Base-by-base conservation (phyloP, 1,140 invertebrate species). In the Oncopeltus fasciatus region DNA sequence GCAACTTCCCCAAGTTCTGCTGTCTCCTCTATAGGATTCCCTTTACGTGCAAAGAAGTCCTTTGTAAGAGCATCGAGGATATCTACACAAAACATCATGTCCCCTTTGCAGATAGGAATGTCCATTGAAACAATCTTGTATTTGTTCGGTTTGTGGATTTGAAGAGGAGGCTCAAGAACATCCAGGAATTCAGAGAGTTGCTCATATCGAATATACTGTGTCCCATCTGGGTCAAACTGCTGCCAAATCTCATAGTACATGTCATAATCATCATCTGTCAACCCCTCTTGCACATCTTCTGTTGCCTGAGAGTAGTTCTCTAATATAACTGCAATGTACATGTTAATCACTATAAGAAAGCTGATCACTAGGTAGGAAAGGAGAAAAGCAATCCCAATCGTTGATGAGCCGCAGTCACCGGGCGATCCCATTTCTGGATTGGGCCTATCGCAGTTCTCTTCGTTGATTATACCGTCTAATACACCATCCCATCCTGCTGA, bases 171-270 rank as follows among this genome's bases (percentile, higher is more conserved):
- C 74, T 95, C 92, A 56, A 95, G 80, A 61, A 92, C 90, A 74
- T 98, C 92, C 49, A 98, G 76, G 77, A 98, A 96, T 67, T 96
- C 92, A 0, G 91, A 92, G 53, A 98, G 76, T 73, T 92, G 85
- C 68, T 92, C 85, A 76, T 96, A 94, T 53, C 85, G 81, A 69
- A 98, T 96, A 76, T 95, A 98, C 74, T 97, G 92, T 3, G 93
- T 95, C 56, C 95, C 95, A 70, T 97, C 90, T 0, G 95, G 94
- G 77, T 98, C 95, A 75, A 93, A 98, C 70, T 93, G 87, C 73
- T 97, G 93, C 95, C 95, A 98, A 67, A 97, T 95, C 77, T 98
- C 95, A 73, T 98, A 98, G 76, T 96, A 98, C 92, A 98, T 96
- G 73, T 98, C 95, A 77, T 98, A 98, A 74, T 98, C 95, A 75